Evolutionary conservation across 1,140 invertebrate genomes (phyloP).

Genomic region (Drosophila cardini): DNA sequence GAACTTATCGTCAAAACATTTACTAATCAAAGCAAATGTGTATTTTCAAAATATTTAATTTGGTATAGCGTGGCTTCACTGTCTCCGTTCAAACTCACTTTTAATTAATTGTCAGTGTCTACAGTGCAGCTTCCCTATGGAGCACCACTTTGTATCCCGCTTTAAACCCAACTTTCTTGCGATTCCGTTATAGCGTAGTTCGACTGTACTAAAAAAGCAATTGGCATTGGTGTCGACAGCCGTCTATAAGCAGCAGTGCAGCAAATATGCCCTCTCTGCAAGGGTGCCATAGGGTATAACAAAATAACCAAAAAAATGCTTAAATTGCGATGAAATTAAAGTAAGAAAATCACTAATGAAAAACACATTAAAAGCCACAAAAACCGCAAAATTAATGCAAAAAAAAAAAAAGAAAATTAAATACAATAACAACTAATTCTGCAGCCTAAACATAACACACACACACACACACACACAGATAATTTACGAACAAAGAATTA

Average conservation of each 20-base stretch:
- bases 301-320: not conserved
- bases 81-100: no score
- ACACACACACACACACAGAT: not conserved
- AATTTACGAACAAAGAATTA: not conserved
- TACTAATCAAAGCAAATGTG: no score
- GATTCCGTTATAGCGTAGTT: not conserved
- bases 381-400: conserved; percentile 23
- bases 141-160: no score
- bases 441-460: conserved; percentile 13
- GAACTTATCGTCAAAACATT: no score
- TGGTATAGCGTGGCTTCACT: not conserved
- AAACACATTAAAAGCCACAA: conserved; percentile 10
- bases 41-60: no score
- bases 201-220: not conserved
- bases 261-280: conserved; percentile 7
- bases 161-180: not conserved
- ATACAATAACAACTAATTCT: not conserved
- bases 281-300: conserved; percentile 9
- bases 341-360: not conserved
- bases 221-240: not conserved
- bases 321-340: not conserved
- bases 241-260: not conserved
- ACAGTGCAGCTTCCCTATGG: no score
- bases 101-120: no score
- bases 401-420: conserved; percentile 3